A percentile compares a stretch with the other conserved stretches of the same genome.
Evolutionary conservation across 1,140 invertebrate species (phyloP).

Genomic region (Anadara kagoshimensis): DNA sequence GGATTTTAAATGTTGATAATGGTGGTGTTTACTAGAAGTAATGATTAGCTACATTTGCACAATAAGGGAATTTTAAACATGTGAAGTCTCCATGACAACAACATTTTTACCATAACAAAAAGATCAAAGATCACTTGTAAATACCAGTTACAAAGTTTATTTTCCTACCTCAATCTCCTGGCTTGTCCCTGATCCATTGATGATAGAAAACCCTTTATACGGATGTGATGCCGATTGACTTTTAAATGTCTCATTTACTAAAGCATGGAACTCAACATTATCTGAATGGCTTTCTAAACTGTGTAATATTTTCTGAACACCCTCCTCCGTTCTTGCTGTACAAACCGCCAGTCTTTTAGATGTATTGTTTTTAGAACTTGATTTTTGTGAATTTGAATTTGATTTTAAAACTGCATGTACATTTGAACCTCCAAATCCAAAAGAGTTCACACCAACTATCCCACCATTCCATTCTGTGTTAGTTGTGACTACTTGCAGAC

Average conservation of each 20-base stretch:
- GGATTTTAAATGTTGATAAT: too few species aligned
- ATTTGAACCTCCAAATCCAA: constrained; percentile 98
- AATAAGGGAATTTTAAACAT: too few species aligned
- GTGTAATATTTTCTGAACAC: constrained; percentile 82
- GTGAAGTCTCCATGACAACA: too few species aligned
- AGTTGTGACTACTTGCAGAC: constrained; percentile 89
- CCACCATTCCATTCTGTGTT: constrained; percentile 89
- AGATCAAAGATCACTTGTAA: too few species aligned
- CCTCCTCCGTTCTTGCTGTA: constrained; percentile 89
- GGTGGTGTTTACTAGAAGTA: too few species aligned
- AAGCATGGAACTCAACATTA: constrained; percentile 85
- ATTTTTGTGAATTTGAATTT: constrained; percentile 4
- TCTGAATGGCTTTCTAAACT: constrained; percentile 74
- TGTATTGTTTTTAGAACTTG: background rate
- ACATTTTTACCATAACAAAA: too few species aligned
- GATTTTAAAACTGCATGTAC: constrained; percentile 88
- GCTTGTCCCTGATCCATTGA: constrained; percentile 72
- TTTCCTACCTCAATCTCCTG: constrained; percentile 55
- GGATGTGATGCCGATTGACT: constrained; percentile 82
- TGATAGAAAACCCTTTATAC: constrained; percentile 85
- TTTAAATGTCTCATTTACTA: constrained; percentile 85
- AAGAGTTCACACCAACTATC: constrained; percentile 92
- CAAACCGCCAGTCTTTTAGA: constrained; percentile 82
- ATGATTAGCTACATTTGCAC: too few species aligned
- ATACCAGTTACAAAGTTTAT: background rate